Evolutionary conservation across 2,113 vertebrate genomes (phyloP), one percentile per base, ranked within the genome.

Genomic region (Tiliqua scincoides): DNA sequence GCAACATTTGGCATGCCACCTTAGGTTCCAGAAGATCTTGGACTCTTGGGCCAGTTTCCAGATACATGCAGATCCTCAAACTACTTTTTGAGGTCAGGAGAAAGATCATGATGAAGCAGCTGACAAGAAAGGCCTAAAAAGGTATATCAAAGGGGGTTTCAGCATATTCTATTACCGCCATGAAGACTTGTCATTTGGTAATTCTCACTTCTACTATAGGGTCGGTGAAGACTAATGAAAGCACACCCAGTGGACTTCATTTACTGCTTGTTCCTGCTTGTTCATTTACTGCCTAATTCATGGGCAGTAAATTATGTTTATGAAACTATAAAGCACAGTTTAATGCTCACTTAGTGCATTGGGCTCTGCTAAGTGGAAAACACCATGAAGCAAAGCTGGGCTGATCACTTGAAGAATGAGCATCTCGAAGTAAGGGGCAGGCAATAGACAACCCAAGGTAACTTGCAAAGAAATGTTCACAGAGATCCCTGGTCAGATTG

Each of bases 301-400:
- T 81, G 79, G 91, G 78, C 65, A 40, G 18, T 43, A 87, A n/a
- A 52, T 92, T 92, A 89, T 70, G 57, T 78, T 93, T 91, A 89
- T 89, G 89, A 80, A 89, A 65, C 61, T 62, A 30, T 48, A 90
- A 91, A 91, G 32, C 52, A 89, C 43, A 79, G 1, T 52, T 74
- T 85, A 88, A 75, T 88, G 73, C 63, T 87, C 71, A 1, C 0
- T 79, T 89, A 85, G 85, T 84, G 81, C 25, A 83, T 32, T 81
- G 65, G 70, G 83, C 85, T 85, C 48, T 82, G n/a, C 86, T 83
- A 85, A 83, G 83, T 32, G 1, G 87, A 87, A 74, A 73, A 72
- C 73, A 77, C 52, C 18, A 79, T 59, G 87, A 84, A 91, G 89
- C 18, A 1, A 82, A 91, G 88, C 30, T 2, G 1, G 3, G 11